Evolutionary conservation across 2,888 invertebrate genomes (phyloP), one percentile per base, ranked within the genome.

Genomic region (Lacanobia wlatinum): DNA sequence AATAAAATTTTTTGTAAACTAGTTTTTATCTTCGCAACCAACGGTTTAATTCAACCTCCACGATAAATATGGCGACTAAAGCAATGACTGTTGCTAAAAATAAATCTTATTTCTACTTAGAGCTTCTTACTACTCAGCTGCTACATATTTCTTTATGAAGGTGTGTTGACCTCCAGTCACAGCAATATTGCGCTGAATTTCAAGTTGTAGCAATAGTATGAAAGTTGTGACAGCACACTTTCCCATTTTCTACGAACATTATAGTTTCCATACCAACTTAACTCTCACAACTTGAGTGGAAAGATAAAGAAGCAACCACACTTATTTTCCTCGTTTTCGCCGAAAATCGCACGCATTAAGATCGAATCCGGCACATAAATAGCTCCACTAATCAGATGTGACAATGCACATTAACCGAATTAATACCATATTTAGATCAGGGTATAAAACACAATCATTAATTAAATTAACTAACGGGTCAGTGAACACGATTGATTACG

Each of bases 391-490:
- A 78, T 78, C 68, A 75, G 70, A 78, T 75, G 82, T 78, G 82
- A 81, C 80, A 78, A 58, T 69, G 68, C 53, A 53, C 82, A 73
- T 62, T 69, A 71, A 56, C 82, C 50, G 69, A 81, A 77, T 70
- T 68, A 70, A 81, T 82, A 66, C 80, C 75, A 81, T 81, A 81
- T 81, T 81, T 81, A 78, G 80, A 81, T 78, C 79, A 62, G 60
- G 10, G 71, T 52, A 67, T 72, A 75, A 68, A 83, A 70, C 74
- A 74, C 71, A 78, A 71, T 68, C 84, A 80, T 82, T 85, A 84
- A 85, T 82, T 82, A 64, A 77, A 85, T 85, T 82, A 84, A 69
- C 64, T 75, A 64, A 74, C 85, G 82, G 84, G 71, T 78, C 84
- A 85, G 65, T 85, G 84, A 80, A 73, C 80, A 70, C 70, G 64